phyloP scores from a whole-genome alignment of 2,797 vertebrate species.

The Eulemur coronatus region DNA sequence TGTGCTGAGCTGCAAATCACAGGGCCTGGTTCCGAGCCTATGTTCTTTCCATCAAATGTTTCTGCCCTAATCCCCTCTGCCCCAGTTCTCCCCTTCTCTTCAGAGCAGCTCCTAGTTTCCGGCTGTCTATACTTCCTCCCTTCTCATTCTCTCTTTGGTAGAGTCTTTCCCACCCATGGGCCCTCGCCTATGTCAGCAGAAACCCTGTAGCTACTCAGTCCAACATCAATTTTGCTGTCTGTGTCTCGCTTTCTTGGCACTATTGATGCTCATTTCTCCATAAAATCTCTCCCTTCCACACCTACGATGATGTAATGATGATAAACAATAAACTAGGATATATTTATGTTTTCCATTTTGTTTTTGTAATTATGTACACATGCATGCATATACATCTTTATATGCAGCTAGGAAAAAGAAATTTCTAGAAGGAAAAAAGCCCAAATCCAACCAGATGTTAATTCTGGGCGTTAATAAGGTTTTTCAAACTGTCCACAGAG shows the following conservation, averaged over 20 bases:
- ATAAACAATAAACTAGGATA: neutral
- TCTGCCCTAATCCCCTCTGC: neutral
- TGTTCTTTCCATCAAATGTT: no score
- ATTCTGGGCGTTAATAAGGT: constrained; percentile 4
- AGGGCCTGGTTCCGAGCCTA: no score
- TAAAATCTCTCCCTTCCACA: neutral
- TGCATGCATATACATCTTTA: neutral
- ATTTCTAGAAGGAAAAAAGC: neutral
- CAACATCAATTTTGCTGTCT: neutral
- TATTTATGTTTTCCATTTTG: neutral
- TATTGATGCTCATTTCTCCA: neutral
- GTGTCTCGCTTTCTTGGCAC: neutral
- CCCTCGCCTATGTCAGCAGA: neutral
- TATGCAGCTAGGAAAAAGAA: neutral
- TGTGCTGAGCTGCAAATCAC: neutral
- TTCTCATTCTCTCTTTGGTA: neutral
- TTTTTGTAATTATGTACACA: neutral
- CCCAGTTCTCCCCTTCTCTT: neutral
- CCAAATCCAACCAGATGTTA: constrained; percentile 33
- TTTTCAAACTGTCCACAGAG: constrained; percentile 37
- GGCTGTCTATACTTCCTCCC: fast-evolving
- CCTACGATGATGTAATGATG: neutral
- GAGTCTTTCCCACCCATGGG: fast-evolving
- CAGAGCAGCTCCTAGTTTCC: neutral
- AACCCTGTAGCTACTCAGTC: neutral